Evolutionary conservation across 2,888 invertebrate species (phyloP), one percentile per base, ranked within the genome.

Genomic region (Brenthis hecate): DNA sequence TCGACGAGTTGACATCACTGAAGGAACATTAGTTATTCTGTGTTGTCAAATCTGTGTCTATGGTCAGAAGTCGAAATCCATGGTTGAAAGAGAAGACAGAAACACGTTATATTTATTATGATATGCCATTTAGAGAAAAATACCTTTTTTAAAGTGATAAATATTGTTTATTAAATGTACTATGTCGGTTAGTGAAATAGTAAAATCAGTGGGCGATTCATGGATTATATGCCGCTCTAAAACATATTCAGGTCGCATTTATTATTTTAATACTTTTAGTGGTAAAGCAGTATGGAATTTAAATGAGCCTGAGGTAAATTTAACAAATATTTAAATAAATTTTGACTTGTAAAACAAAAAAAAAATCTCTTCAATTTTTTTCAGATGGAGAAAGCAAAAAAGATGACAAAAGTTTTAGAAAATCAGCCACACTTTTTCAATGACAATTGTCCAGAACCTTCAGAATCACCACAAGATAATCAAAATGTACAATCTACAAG

Each of bases 281-380:
- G 87, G 89, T 50, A 78, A 85, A 76, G 78, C 87, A 72, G 84
- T 77, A 23, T 91, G 90, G 89, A 85, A 89, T 76, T 75, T 87
- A 70, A 85, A 85, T 70, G 81, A 83, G 62, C 67, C 76, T 19
- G 87, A 89, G 81, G 91, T 89, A 79, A 50, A n/a, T 32, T 60
- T 50, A 60, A 60, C 11, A n/a, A 43, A 43, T 43, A 43, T 43
- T 14, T 50, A 36, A 6, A 28, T 28, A 28, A 5, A 28, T 4
- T 28, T 28, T 4, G 28, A 28, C 28, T 28, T 28, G 28, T 28
- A 28, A 28, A 28, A 28, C 28, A 28, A 28, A 5, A 28, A 28
- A 28, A 28, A 0, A 4, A 28, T 28, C 28, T 28, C 28, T 28
- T 4, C 0, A 28, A 4, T 28, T 28, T 28, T 36, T 74, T 75